These are phyloP conservation scores for Lamellibrachia columna DNA, from an alignment of 2,888 invertebrate genomes.

Conservation along the genomic window DNA sequence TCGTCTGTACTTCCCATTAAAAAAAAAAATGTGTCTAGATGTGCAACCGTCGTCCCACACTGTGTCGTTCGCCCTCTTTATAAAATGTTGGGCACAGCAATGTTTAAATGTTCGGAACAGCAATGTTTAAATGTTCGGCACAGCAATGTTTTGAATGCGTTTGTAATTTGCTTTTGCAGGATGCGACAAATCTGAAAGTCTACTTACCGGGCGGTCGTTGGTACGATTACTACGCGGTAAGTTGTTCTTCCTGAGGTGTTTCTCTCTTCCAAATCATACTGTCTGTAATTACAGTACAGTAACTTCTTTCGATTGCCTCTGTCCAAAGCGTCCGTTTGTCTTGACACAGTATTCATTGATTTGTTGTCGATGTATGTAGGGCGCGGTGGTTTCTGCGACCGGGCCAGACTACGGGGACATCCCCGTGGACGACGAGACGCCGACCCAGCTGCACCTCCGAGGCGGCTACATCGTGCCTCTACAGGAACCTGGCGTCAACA, in stretches of 20 bases:
- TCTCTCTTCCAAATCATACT: neutral
- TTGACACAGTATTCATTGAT: too few species aligned
- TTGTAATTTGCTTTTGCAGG: slow-evolving; percentile 40
- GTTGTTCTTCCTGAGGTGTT: slow-evolving; percentile 27
- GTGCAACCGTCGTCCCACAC: too few species aligned
- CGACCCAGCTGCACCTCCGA: slow-evolving; percentile 38
- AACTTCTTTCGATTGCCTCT: too few species aligned
- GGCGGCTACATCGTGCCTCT: slow-evolving; percentile 41
- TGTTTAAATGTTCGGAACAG: too few species aligned
- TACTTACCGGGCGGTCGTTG: slow-evolving; percentile 54
- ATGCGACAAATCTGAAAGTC: slow-evolving; percentile 39
- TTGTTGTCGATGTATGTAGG: neutral
- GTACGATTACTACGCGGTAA: slow-evolving; percentile 57
- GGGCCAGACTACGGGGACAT: neutral
- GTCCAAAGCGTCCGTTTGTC: too few species aligned
- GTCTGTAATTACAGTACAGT: too few species aligned
- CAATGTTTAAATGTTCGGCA: too few species aligned
- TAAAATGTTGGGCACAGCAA: too few species aligned
- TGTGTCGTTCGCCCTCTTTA: too few species aligned
- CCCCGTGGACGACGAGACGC: slow-evolving; percentile 25
- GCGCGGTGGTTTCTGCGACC: neutral
- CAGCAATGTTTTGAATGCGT: neutral
- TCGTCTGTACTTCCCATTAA: neutral
- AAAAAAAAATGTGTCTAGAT: too few species aligned
- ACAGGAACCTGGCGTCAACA: slow-evolving; percentile 36